Base-by-base conservation (phyloP, 2,888 invertebrate species). In the Escarpia spicata region DNA sequence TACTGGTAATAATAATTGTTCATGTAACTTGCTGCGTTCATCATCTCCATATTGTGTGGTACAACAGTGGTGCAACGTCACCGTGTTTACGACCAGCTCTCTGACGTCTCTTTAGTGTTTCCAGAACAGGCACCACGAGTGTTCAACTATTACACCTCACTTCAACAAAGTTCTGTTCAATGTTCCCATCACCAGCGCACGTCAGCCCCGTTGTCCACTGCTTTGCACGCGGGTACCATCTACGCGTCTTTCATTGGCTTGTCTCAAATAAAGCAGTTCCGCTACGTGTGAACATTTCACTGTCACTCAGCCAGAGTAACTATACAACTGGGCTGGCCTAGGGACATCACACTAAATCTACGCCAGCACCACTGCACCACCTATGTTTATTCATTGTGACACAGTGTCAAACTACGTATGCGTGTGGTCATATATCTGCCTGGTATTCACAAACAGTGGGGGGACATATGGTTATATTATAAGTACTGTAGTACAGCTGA, bases 1-100 rank as follows among this genome's bases (percentile, higher is more conserved):
- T 75, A 75, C 75, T 75, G 75, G n/a, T 75, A 75, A 26, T 75
- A 75, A 75, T 75, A 75, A 26, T 75, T 75, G 75, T 75, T 75
- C 75, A 75, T 75, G 75, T 75, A 75, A 75, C 75, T 75, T 6
- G 75, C 75, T 75, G 75, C 75, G 6, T 75, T 75, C 75, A 75
- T 19, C 75, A 75, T 75, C 75, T 75, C 75, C 75, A 75, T 75
- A 19, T 15, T 75, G 75, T 4, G 26, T 75, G 75, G 52, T 52
- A 15, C 9, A 52, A 52, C 10, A 15, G 52, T 52, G 52, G 52
- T 52, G 2, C 10, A 8, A 52, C 10, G 52, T 2, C 15, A 52
- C 52, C 52, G 75, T 75, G 75, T 75, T n/a, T n/a, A 75, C 19
- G 75, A 26, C 75, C 2, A 75, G 1, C 75, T 26, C 52, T 75